Evolutionary conservation across 2,113 vertebrate genomes (phyloP).

Genomic region (Mirza zaza): DNA sequence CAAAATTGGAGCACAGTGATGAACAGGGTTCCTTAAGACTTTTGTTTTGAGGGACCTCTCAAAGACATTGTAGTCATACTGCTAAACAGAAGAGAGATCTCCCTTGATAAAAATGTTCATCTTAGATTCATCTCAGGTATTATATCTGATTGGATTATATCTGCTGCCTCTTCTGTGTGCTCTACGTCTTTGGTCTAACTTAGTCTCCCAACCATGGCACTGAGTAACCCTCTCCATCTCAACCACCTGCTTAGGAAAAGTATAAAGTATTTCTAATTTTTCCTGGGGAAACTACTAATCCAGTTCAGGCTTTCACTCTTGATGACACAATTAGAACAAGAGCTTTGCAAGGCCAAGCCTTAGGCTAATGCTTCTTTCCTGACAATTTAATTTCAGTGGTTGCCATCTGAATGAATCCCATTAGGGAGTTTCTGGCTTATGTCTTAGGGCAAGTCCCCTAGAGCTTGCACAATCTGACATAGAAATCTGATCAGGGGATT

Average conservation of each 20-base stretch:
- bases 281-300: not conserved
- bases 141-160: not conserved
- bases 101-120: not conserved
- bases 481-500: not conserved
- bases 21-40: not conserved
- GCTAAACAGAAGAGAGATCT: not conserved
- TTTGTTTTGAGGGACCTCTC: not conserved
- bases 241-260: accelerated
- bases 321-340: not conserved
- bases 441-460: not conserved
- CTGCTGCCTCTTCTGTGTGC: accelerated
- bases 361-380: not conserved
- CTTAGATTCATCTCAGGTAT: not conserved
- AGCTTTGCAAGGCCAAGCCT: not conserved
- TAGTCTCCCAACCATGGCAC: accelerated
- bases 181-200: not conserved
- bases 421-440: not conserved
- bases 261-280: too few species aligned
- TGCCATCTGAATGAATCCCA: not conserved
- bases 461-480: not conserved
- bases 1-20: not conserved
- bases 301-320: not conserved
- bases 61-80: not conserved
- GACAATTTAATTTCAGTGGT: not conserved
- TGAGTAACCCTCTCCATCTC: not conserved